phyloP scores from a whole-genome alignment of 2,888 invertebrate species.

The Cordilura impudica region DNA sequence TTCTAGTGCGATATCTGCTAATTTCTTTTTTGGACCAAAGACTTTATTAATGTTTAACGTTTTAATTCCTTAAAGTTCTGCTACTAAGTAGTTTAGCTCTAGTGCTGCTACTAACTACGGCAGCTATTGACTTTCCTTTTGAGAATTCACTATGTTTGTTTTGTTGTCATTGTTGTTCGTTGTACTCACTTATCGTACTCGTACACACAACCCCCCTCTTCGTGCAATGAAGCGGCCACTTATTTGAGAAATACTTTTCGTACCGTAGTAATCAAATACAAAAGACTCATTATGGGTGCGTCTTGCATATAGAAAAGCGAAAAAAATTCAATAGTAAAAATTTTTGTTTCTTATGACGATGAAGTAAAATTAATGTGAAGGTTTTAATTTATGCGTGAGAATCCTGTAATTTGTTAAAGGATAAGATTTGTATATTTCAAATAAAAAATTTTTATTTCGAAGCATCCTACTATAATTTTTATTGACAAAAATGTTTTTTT shows the following conservation, averaged over 20 bases:
- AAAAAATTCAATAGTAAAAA: not conserved
- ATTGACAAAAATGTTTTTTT: not conserved
- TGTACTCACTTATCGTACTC: not conserved
- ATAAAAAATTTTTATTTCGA: not conserved
- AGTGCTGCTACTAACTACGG: conserved; percentile 5
- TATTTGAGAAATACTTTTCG: conserved; percentile 2
- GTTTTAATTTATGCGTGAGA: conserved; percentile 32
- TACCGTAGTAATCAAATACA: conserved; percentile 13
- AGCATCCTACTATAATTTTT: not conserved
- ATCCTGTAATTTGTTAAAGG: conserved; percentile 14
- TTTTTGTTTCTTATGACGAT: not conserved
- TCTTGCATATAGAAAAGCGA: not conserved
- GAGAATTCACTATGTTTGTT: conserved; percentile 20
- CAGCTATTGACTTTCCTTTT: conserved; percentile 49
- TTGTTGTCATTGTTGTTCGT: not conserved
- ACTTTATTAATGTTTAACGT: too few relatives aligned
- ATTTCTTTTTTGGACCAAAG: too few relatives aligned
- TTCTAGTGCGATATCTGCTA: too few relatives aligned
- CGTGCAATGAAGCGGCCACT: conserved; percentile 1
- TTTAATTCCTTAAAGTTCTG: not conserved
- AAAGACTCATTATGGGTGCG: conserved; percentile 50
- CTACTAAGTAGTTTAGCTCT: too few relatives aligned
- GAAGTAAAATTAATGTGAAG: not conserved
- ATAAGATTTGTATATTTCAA: too few relatives aligned
- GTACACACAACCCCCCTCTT: conserved; percentile 17